A percentile compares a stretch with the other conserved stretches of the same genome.
These are phyloP conservation scores for Tuberolachnus salignus DNA, from an alignment of 2,888 invertebrate genomes.

Conservation along the genomic window DNA sequence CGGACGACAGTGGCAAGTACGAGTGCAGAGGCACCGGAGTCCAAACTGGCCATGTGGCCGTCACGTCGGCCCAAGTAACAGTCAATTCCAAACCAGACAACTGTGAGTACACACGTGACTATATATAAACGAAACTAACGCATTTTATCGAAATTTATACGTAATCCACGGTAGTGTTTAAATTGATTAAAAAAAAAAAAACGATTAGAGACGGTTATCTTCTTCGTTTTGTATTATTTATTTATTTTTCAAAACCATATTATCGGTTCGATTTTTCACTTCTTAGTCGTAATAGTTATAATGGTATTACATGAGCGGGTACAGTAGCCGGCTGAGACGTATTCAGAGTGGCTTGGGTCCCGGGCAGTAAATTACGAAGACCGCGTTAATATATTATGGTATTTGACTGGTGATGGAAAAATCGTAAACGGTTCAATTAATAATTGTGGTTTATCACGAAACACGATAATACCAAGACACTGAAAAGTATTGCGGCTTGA, in stretches of 20 bases:
- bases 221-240: slow-evolving; percentile 1
- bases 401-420: too few relatives aligned
- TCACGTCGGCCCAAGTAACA: slow-evolving; percentile 59
- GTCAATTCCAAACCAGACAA: slow-evolving; percentile 60
- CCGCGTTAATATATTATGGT: too few relatives aligned
- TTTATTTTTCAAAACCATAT: too few relatives aligned
- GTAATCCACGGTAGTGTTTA: not conserved
- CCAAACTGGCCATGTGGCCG: slow-evolving; percentile 63
- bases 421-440: too few relatives aligned
- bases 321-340: too few relatives aligned
- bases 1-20: slow-evolving; percentile 78
- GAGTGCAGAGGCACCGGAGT: slow-evolving; percentile 81
- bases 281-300: too few relatives aligned
- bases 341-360: too few relatives aligned
- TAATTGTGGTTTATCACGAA: too few relatives aligned
- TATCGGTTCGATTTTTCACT: slow-evolving; percentile 10
- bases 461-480: too few relatives aligned
- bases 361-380: too few relatives aligned
- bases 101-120: slow-evolving; percentile 58
- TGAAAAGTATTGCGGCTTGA: too few relatives aligned
- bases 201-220: slow-evolving; percentile 14
- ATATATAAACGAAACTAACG: not conserved
- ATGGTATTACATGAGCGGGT: too few relatives aligned
- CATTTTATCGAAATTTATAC: not conserved
- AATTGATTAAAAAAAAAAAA: slow-evolving; percentile 22